Base-by-base conservation (phyloP, 2,888 invertebrate species). In the Epistrophella euchroma region DNA sequence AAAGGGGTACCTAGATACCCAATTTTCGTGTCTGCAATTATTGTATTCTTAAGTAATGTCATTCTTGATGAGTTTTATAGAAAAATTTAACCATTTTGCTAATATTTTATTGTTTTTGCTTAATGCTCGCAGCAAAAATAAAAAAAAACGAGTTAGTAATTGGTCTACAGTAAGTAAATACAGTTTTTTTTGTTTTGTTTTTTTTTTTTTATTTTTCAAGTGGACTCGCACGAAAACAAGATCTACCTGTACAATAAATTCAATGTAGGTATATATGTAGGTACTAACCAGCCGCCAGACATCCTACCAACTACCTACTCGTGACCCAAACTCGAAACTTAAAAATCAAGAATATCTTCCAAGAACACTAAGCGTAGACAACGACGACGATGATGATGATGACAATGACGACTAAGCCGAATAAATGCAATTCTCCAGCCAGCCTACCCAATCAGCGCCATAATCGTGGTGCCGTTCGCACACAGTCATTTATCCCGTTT, bases 211-310 rank as follows among this genome's bases (percentile, higher is more conserved):
- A 74, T 74, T 56, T 47, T 79, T 79, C 74, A 52, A 40, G 43
- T 62, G 70, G 78, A 71, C 68, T 79, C 74, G 78, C 74, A 74
- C 83, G 73, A 73, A 84, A 79, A 84, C 73, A 78, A 83, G 74
- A 79, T 74, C 68, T 32, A 28, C 62, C n/a, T n/a, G 71, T 71
- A 75, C 71, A 84, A 83, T 72, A 84, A 84, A 78, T 78, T 56
- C 71, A 84, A 79, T 71, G 58, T 28, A 28, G 6, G 28, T 50
- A 84, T 79, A n/a, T n/a, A n/a, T n/a, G n/a, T n/a, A n/a, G n/a
- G n/a, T n/a, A 71, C 84, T 79, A 84, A 72, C 64, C 75, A 80
- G 84, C 74, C 74, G 78, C 74, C 79, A 84, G 74, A 74, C 78
- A 79, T 74, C 79, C 78, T 80, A 79, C 84, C 75, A 74, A 84